Conservation (phyloP, 1,140 invertebrate species). For the Apis cerana region DNA sequence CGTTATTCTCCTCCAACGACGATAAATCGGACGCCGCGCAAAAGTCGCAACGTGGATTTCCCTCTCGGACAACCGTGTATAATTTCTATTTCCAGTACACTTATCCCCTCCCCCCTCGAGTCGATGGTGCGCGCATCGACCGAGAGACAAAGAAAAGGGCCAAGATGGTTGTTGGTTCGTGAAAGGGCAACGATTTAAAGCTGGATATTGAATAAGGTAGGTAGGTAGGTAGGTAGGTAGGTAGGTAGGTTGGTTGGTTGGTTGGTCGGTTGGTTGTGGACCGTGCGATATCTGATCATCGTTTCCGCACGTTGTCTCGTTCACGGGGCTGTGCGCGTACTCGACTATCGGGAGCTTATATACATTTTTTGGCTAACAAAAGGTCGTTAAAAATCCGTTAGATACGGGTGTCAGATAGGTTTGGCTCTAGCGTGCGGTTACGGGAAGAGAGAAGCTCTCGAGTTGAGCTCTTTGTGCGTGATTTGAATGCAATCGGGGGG, state of each 20-base stretch:
- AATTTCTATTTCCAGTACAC: conserved; percentile 16
- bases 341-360: conserved; percentile 64
- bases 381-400: conserved; percentile 81
- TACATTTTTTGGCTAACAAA: conserved; percentile 77
- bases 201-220: conserved; percentile 50
- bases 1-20: too few relatives aligned
- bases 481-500: conserved; percentile 80
- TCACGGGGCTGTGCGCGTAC: conserved; percentile 39
- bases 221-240: background rate
- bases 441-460: conserved; percentile 62
- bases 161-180: conserved; percentile 5
- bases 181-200: conserved; percentile 54
- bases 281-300: conserved; percentile 60
- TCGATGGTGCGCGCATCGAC: too few relatives aligned
- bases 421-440: conserved; percentile 67
- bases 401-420: conserved; percentile 78
- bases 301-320: conserved; percentile 62
- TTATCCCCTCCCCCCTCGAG: background rate
- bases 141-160: conserved; percentile 10
- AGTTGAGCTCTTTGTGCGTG: conserved; percentile 79
- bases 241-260: background rate
- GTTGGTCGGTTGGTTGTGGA: background rate
- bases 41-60: background rate
- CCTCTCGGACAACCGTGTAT: too few relatives aligned
- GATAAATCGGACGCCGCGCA: background rate